Percentiles rank a stretch among this genome's conserved stretches.
These are phyloP conservation scores for Rhagonycha fulva DNA, from an alignment of 2,888 invertebrate genomes.

Conservation along the genomic window DNA sequence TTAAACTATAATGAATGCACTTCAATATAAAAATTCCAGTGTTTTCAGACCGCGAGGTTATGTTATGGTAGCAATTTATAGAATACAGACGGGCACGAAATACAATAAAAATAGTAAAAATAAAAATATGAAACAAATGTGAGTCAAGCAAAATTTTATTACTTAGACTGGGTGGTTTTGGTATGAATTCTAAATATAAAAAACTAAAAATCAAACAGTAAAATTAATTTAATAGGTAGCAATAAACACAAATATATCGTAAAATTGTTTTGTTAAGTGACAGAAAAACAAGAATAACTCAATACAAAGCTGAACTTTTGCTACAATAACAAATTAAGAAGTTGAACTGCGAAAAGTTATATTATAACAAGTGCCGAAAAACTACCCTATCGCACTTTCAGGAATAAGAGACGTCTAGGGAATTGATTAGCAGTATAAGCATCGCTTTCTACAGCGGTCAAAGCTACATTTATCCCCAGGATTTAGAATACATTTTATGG, in stretches of 20 bases:
- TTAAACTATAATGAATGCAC: background rate
- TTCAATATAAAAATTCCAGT: background rate
- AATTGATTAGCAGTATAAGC: constrained; percentile 1
- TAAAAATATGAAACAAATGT: background rate
- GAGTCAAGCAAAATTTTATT: background rate
- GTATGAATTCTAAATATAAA: background rate
- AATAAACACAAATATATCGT: background rate
- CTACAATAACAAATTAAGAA: constrained; percentile 4
- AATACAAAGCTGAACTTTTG: background rate
- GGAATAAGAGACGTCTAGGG: background rate
- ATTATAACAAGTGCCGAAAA: constrained; percentile 2
- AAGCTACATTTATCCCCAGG: background rate
- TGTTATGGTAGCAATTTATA: background rate
- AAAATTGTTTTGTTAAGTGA: background rate
- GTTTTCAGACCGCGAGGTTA: background rate
- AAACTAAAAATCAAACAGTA: background rate
- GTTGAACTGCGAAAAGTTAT: background rate
- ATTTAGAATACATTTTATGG: background rate
- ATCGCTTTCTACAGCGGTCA: constrained; percentile 1
- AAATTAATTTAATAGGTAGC: background rate
- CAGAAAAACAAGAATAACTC: background rate
- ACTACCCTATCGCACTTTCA: background rate
- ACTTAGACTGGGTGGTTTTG: background rate
- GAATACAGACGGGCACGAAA: background rate
- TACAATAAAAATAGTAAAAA: background rate